These are phyloP conservation scores for Rhizomys pruinosus DNA, from an alignment of 2,113 vertebrate genomes.

Conservation along the genomic window DNA sequence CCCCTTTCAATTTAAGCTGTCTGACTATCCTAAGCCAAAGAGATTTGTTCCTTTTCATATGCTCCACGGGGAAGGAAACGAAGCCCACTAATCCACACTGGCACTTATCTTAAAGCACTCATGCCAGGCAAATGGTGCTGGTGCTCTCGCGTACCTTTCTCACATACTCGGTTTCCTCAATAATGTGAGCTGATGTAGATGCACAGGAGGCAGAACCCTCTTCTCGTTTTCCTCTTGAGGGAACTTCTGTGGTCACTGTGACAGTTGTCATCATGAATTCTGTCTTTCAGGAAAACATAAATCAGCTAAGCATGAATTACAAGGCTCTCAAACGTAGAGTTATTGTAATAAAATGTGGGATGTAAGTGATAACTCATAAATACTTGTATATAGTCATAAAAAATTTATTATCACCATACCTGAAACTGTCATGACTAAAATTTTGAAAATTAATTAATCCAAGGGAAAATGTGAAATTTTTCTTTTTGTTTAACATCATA, in stretches of 20 bases:
- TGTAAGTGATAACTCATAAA: not conserved
- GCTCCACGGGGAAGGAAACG: not conserved
- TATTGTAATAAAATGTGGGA: not conserved
- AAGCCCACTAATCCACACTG: not conserved
- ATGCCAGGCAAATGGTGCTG: not conserved
- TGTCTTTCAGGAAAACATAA: conserved; percentile 2
- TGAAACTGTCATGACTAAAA: conserved; percentile 35
- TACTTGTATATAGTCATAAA: not conserved
- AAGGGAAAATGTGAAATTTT: not conserved
- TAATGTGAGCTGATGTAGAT: conserved; percentile 71
- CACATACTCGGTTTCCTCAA: conserved; percentile 86
- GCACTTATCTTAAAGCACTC: not conserved
- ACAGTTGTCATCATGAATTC: conserved; percentile 77
- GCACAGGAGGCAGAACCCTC: conserved; percentile 56
- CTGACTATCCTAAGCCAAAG: not conserved
- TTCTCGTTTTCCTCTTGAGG: conserved; percentile 2
- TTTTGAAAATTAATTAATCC: not conserved
- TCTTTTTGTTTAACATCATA: not conserved
- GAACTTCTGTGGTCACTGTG: conserved; percentile 48
- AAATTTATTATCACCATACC: not conserved
- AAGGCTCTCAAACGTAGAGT: not conserved
- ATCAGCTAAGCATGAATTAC: not conserved
- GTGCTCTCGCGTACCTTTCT: conserved; percentile 76
- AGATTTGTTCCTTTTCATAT: not conserved
- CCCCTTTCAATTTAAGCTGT: not conserved